These are phyloP conservation scores for Chelonoidis abingdonii DNA, from an alignment of 2,113 vertebrate species.

Conservation along the genomic window DNA sequence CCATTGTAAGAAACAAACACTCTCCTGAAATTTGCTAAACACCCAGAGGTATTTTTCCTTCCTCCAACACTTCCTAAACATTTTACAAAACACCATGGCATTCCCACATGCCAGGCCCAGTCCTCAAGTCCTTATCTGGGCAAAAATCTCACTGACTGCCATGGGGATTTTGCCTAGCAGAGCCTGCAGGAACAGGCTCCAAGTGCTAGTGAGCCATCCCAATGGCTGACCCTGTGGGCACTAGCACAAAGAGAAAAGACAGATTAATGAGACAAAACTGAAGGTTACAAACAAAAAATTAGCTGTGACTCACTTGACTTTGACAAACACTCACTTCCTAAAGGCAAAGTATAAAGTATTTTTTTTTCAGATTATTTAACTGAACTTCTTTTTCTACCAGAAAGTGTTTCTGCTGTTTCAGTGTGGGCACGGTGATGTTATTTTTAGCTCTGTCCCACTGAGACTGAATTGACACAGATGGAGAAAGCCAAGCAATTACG, in stretches of 20 bases:
- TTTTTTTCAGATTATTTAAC: background rate
- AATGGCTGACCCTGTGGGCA: too few species aligned
- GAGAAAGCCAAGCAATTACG: background rate
- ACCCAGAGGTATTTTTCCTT: background rate
- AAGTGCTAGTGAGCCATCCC: background rate
- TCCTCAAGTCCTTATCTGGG: background rate
- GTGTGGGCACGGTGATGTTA: background rate
- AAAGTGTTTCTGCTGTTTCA: background rate
- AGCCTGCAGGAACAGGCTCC: background rate
- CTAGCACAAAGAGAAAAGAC: background rate
- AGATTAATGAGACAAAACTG: background rate
- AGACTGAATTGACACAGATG: background rate
- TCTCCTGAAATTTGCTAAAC: background rate
- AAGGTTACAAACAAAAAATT: background rate
- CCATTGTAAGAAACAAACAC: background rate
- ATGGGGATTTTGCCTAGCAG: background rate
- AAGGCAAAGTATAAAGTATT: background rate
- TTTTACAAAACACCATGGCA: background rate
- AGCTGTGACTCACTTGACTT: background rate
- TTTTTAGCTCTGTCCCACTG: background rate
- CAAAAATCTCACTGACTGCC: background rate
- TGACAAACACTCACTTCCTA: background rate
- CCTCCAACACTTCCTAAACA: background rate
- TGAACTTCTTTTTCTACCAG: background rate
- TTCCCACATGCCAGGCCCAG: background rate